A percentile compares a stretch with the other conserved stretches of the same genome.
These are phyloP conservation scores for Pipistrellus kuhlii DNA, from an alignment of 2,797 vertebrate genomes.

Conservation along the genomic window DNA sequence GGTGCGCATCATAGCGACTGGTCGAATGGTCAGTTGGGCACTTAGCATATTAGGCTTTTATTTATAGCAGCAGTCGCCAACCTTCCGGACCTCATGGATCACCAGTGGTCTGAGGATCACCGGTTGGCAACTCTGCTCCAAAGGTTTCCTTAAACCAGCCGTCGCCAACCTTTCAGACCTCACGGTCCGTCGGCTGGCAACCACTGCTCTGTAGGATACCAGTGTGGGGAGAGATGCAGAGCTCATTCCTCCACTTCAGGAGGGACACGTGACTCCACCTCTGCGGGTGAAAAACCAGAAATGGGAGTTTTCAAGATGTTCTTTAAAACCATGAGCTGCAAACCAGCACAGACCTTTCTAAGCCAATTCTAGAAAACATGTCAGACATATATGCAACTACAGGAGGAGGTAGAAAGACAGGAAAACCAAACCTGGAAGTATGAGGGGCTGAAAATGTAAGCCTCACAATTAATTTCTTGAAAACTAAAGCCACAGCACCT, in stretches of 20 bases:
- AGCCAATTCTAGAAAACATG: background rate
- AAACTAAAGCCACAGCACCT: background rate
- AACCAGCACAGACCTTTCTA: background rate
- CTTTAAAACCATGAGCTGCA: background rate
- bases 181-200: too few relatives aligned
- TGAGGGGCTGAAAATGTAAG: background rate
- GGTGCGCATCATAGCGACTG: too few relatives aligned
- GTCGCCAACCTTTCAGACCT: too few relatives aligned
- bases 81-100: too few relatives aligned
- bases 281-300: background rate
- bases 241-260: background rate
- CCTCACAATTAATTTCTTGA: fast-evolving
- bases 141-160: too few relatives aligned
- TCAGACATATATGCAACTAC: too few relatives aligned
- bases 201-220: too few relatives aligned
- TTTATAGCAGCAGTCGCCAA: too few relatives aligned
- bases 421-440: fast-evolving
- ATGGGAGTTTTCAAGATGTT: fast-evolving
- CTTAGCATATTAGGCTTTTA: too few relatives aligned
- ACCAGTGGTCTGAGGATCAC: too few relatives aligned
- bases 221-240: background rate
- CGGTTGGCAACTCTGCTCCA: too few relatives aligned
- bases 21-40: too few relatives aligned
- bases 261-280: background rate
- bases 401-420: background rate